Evolutionary conservation across 2,888 invertebrate species (phyloP), one percentile per base, ranked within the genome.

Genomic region (Caenorhabditis auriculariae): DNA sequence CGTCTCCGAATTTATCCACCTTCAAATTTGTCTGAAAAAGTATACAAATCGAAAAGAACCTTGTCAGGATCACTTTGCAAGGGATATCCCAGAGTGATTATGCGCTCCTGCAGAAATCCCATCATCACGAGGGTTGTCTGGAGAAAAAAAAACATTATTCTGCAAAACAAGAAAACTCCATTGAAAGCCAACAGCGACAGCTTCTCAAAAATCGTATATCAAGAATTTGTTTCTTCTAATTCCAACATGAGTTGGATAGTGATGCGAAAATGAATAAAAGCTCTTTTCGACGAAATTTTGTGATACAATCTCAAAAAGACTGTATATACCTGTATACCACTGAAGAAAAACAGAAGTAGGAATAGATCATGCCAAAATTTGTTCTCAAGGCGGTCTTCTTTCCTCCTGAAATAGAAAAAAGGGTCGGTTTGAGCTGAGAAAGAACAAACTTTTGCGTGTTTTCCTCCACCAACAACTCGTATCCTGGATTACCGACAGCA

Each of bases 51-150:
- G 35, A 35, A 29, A 21, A 88, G 85, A 88, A 64, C 63, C 50
- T 51, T 49, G 5, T 44, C 45, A 7, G 32, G 21, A 4, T 69
- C 76, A 12, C 77, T 78, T 2, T 46, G 32, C 38, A 70, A 66
- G 12, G 77, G 74, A 66, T 85, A 86, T 49, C 82, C 78, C 47
- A 78, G 78, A 0, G 96, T 96, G 92, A 98, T 96, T 56, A 98
- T 91, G 85, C 94, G 91, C 84, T 98, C 98, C 84, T 98, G 96
- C 61, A 98, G 85, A 61, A 95, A 87, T 5, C 96, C 96, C 56
- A 91, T 90, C 26, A 95, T 86, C 82, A 94, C 95, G 37, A 93
- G 89, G 19, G 73, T 76, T 4, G 88, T 86, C 87, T 93, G 92
- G 9, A 96, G 50, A 7, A n/a, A n/a, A n/a, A n/a, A n/a, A n/a